Conservation (phyloP, 2,797 vertebrate species). For the Myioborus melanocephalus region DNA sequence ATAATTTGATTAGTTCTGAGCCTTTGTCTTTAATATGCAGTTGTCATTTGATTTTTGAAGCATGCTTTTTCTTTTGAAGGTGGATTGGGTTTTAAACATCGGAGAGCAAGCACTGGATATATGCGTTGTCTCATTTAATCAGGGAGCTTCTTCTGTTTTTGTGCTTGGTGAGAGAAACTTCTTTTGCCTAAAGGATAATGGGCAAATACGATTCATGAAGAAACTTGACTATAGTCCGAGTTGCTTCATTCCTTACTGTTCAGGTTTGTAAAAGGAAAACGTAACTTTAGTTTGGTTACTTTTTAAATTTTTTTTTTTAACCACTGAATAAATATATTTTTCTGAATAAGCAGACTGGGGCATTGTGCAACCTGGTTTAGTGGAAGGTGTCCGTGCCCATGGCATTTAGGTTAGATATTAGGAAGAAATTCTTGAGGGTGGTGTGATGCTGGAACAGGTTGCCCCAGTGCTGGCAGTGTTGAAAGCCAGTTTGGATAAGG, state of each 20-base stretch:
- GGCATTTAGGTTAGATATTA: neutral
- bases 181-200: conserved; percentile 93
- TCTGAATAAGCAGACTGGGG: neutral
- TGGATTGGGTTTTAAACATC: conserved; percentile 91
- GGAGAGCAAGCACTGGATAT: conserved; percentile 93
- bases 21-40: neutral
- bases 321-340: neutral
- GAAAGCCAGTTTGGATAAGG: neutral
- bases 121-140: conserved; percentile 81
- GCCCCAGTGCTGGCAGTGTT: neutral
- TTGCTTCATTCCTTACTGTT: conserved; percentile 92
- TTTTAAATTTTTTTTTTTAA: neutral
- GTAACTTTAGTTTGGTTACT: neutral
- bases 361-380: neutral
- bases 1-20: neutral
- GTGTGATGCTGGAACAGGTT: neutral
- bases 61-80: conserved; percentile 74
- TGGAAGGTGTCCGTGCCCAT: neutral
- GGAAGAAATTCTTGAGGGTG: neutral
- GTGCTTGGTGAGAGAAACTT: conserved; percentile 93
- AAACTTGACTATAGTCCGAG: conserved; percentile 94
- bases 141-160: conserved; percentile 83
- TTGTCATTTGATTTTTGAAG: neutral
- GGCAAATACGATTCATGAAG: conserved; percentile 97
- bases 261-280: conserved; percentile 81